Conservation (phyloP, 2,113 vertebrate species). For the Donacobius atricapilla region DNA sequence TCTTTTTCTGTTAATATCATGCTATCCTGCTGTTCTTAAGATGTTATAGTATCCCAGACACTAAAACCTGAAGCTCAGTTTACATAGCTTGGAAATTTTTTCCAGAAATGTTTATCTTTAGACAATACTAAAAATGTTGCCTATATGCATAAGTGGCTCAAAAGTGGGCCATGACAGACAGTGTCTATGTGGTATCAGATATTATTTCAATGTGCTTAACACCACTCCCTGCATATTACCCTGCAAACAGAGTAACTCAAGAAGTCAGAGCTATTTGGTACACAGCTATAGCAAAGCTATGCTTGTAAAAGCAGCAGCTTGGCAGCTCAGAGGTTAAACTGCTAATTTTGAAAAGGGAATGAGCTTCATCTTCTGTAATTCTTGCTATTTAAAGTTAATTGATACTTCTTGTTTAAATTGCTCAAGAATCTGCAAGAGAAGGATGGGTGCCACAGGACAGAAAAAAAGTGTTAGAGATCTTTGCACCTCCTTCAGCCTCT, state of each 20-base stretch:
- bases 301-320: not conserved
- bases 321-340: not conserved
- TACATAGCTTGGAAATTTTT: not conserved
- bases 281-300: not conserved
- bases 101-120: not conserved
- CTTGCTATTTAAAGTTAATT: constrained; percentile 1
- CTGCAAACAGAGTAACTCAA: not conserved
- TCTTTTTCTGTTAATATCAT: not conserved
- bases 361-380: not conserved
- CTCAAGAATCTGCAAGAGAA: not conserved
- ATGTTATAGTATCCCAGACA: not conserved
- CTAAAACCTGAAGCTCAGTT: not conserved
- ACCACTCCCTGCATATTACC: not conserved
- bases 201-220: not conserved
- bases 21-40: not conserved
- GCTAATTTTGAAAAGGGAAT: not conserved
- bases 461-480: not conserved
- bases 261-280: not conserved
- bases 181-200: not conserved
- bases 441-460: not conserved
- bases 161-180: not conserved
- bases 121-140: not conserved
- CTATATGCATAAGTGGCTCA: not conserved
- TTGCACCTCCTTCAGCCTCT: not conserved
- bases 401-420: not conserved